Evolutionary conservation across 2,113 vertebrate species (phyloP).

Genomic region (Pterophyllum scalare): DNA sequence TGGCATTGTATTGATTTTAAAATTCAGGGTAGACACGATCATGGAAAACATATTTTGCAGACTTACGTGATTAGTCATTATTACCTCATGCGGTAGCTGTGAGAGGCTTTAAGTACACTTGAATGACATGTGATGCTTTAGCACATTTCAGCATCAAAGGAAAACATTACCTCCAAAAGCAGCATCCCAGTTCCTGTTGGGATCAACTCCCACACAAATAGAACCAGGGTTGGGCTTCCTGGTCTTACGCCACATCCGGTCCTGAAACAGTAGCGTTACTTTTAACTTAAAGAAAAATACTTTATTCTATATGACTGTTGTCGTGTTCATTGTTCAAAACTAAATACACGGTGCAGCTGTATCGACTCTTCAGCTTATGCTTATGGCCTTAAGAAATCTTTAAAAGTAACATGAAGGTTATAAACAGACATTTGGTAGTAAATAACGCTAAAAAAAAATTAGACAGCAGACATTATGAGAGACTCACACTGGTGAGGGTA

Average conservation of each 20-base stretch:
- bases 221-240: conserved; percentile 81
- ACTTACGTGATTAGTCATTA: background rate
- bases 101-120: background rate
- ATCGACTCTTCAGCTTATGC: background rate
- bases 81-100: background rate
- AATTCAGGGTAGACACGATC: no score
- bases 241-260: conserved; percentile 94
- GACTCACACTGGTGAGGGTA: conserved; percentile 85
- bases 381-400: background rate
- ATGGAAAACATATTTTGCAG: no score
- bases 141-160: background rate
- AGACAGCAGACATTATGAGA: background rate
- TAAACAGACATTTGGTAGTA: background rate
- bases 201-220: conserved; percentile 86
- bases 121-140: background rate
- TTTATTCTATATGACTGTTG: background rate
- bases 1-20: no score
- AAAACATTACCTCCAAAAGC: conserved; percentile 87
- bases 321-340: background rate
- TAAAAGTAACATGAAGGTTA: background rate
- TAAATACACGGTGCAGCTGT: background rate
- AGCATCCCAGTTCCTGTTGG: conserved; percentile 91
- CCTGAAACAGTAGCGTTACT: conserved; percentile 69
- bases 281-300: background rate
- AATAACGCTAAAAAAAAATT: background rate